Base-by-base conservation (phyloP, 2,113 vertebrate species). In the Tragelaphus buxtoni region DNA sequence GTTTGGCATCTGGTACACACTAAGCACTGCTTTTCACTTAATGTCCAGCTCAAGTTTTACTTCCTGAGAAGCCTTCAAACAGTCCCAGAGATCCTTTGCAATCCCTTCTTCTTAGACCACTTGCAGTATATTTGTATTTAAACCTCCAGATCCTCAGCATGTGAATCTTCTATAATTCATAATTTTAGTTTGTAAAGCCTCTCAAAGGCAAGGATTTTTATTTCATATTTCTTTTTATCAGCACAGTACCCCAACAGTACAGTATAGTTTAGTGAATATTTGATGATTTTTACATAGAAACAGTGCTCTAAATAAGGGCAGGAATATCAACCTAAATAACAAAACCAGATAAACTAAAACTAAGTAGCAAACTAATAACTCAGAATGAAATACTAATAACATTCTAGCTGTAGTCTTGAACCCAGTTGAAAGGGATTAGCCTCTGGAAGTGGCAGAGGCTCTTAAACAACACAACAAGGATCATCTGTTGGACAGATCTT, bases 171-270 rank as follows among this genome's bases (percentile, higher is more conserved):
- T 77, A 1, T 76, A 49, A 88, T 91, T 93, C 39, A 45, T 83
- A 91, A 9, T 56, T 84, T 63, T 84, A 83, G n/a, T 94, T 85
- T 94, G 13, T 95, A 80, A 93, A 94, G 13, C n/a, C 7, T 91
- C 79, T 92, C 87, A 85, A 4, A 83, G 42, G 61, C 32, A 93
- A 85, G 16, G 45, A 89, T 96, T 89, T 86, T 53, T 56, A 90
- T 90, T 58, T 93, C 32, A 16, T 49, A 86, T 51, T 96, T 97
- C 56, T 94, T 74, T 88, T 61, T 88, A 42, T 91, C 39, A 90
- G 22, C 13, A 30, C 13, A 35, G 4, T 65, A 63, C 51, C 35
- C 14, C 32, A 47, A 55, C 77, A 13, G 22, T 92, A 86, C 28
- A 91, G 2, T 84, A 84, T 18, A 53, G 35, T 82, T 96, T 65